Base-by-base conservation (phyloP, 2,113 vertebrate species). In the Python bivittatus region DNA sequence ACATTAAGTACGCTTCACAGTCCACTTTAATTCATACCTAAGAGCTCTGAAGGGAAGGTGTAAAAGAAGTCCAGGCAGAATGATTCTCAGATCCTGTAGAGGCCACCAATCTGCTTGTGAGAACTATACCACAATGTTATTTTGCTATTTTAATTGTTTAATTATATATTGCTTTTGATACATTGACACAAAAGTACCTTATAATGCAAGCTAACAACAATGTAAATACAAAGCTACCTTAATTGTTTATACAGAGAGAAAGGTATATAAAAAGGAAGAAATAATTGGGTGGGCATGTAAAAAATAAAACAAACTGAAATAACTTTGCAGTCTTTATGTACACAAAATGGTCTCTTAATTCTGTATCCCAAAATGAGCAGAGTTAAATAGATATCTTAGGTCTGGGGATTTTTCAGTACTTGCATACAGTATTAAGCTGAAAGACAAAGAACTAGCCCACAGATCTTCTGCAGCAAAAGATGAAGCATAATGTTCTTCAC, bases 391-490 rank as follows among this genome's bases (percentile, higher is more conserved):
- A 56, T 1, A 6, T 89, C 58, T 93, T 27, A 89, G 57, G 52
- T 88, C n/a, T 84, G 85, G 29, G 11, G 22, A 89, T 68, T 53
- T 52, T 48, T 15, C 85, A 33, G 29, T 29, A n/a, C 60, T 54
- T 89, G 10, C 6, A 86, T 48, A n/a, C n/a, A n/a, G n/a, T n/a
- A 87, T 12, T 0, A 0, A 94, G 52, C 57, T 90, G 87, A 4
- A 90, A 17, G n/a, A 64, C 1, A 91, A 23, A 91, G 94, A 90
- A 68, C 12, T 91, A 95, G 87, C 25, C 4, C 42, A 86, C n/a
- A 0, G 0, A 84, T 93, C 90, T 79, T 94, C 93, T 57, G 44
- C 58, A 90, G 33, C 84, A n/a, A 29, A 8, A 54, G 22, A 89
- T 0, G 1, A 86, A 42, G 86, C 13, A 83, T n/a, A 0, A 1